Conservation (phyloP, 2,113 vertebrate genomes). For the Nipponia nippon region DNA sequence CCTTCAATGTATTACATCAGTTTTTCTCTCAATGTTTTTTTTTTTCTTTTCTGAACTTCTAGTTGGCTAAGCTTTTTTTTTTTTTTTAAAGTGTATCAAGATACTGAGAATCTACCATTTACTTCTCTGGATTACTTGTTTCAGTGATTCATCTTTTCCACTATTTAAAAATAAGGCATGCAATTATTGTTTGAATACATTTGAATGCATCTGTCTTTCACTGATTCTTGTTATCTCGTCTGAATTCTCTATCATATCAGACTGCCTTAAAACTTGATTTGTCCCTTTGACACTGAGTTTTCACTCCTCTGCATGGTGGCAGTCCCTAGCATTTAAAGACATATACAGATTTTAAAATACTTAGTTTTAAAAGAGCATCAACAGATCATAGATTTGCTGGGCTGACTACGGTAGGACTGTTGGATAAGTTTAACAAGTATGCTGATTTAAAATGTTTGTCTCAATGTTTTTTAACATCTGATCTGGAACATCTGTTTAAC, state of each 20-base stretch:
- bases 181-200: constrained; percentile 69
- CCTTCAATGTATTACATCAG: neutral
- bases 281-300: constrained; percentile 31
- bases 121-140: constrained; percentile 51
- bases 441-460: constrained; percentile 42
- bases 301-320: neutral
- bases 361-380: constrained; percentile 12
- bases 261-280: constrained; percentile 28
- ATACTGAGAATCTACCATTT: constrained; percentile 38
- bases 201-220: constrained; percentile 62
- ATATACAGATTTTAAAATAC: neutral
- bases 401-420: neutral
- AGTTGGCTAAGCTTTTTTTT: neutral
- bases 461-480: constrained; percentile 51
- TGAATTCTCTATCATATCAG: constrained; percentile 24
- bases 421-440: constrained; percentile 29
- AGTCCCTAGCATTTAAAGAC: neutral
- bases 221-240: constrained; percentile 10
- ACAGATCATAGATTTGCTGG: neutral
- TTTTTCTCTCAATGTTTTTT: neutral
- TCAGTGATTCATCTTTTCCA: constrained; percentile 63
- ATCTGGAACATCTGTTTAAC: constrained; percentile 62
- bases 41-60: constrained; percentile 1
- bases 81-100: neutral
- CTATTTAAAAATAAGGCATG: constrained; percentile 69